Conservation (phyloP, 2,888 invertebrate genomes). For the Stenotaenia linearis region DNA sequence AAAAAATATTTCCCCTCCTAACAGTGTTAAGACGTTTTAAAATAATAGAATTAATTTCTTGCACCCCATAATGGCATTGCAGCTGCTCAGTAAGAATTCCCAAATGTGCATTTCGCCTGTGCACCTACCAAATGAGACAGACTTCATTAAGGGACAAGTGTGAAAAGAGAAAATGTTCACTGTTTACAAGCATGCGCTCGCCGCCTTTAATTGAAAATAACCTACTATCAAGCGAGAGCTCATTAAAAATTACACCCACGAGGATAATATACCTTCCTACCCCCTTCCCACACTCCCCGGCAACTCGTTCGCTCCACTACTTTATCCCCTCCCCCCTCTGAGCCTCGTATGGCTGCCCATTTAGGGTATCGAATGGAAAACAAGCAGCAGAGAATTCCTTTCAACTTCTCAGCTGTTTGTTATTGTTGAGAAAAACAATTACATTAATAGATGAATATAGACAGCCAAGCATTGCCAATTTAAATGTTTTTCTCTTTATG, state of each 20-base stretch:
- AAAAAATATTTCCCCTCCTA: too few species aligned
- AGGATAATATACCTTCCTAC: background rate
- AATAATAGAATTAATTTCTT: slow-evolving; percentile 6
- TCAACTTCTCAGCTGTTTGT: too few species aligned
- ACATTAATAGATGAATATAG: too few species aligned
- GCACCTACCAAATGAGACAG: background rate
- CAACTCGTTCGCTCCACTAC: background rate
- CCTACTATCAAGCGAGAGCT: slow-evolving; percentile 15
- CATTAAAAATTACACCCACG: slow-evolving; percentile 14
- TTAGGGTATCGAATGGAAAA: too few species aligned
- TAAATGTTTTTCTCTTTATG: too few species aligned
- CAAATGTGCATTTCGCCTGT: background rate
- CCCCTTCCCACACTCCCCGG: background rate
- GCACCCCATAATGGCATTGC: background rate
- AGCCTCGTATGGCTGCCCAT: too few species aligned
- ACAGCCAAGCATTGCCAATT: too few species aligned
- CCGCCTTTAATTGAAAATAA: slow-evolving; percentile 19
- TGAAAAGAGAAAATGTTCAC: background rate
- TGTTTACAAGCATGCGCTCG: background rate
- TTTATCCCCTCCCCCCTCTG: background rate
- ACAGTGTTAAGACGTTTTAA: too few species aligned
- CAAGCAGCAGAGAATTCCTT: too few species aligned
- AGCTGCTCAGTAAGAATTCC: background rate
- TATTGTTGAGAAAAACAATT: too few species aligned
- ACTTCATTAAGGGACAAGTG: slow-evolving; percentile 1